phyloP scores from a whole-genome alignment of 2,797 vertebrate genomes.

The Chelon labrosus region DNA sequence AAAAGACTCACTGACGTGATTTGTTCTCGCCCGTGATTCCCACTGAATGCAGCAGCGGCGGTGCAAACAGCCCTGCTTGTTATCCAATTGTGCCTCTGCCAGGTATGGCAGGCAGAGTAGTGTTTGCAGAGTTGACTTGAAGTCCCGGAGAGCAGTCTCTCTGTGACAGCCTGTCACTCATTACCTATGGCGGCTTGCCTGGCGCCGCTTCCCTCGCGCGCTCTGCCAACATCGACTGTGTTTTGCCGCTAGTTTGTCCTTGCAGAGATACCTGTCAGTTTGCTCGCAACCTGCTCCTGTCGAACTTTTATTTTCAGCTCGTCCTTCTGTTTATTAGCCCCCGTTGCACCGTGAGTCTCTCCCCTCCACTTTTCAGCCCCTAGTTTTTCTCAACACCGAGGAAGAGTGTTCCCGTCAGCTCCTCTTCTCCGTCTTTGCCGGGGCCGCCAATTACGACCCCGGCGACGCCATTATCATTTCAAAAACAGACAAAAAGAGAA shows the following conservation, averaged over 20 bases:
- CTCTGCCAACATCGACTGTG: constrained; percentile 44
- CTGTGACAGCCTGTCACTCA: constrained; percentile 73
- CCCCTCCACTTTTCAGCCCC: neutral
- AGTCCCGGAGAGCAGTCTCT: constrained; percentile 52
- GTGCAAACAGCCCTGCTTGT: constrained; percentile 69
- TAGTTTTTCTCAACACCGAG: too few relatives aligned
- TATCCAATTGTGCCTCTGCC: constrained; percentile 70
- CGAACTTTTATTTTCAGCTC: constrained; percentile 47
- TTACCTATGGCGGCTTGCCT: constrained; percentile 44
- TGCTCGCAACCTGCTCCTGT: constrained; percentile 29
- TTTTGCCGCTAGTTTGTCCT: constrained; percentile 47
- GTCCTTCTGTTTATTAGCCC: constrained; percentile 52
- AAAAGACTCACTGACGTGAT: constrained; percentile 48
- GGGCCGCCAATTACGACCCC: constrained; percentile 36
- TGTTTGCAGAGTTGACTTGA: constrained; percentile 63
- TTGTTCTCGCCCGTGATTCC: constrained; percentile 58
- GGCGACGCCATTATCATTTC: constrained; percentile 66
- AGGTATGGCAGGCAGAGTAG: constrained; percentile 57
- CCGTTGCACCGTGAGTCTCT: constrained; percentile 34
- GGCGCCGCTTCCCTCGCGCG: constrained; percentile 25
- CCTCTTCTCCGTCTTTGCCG: constrained; percentile 33
- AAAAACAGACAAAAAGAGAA: constrained; percentile 61
- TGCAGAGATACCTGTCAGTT: constrained; percentile 47
- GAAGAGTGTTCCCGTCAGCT: neutral
- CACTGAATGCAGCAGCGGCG: constrained; percentile 46